Base-by-base conservation (phyloP, 2,888 invertebrate genomes). In the Rutpela maculata region DNA sequence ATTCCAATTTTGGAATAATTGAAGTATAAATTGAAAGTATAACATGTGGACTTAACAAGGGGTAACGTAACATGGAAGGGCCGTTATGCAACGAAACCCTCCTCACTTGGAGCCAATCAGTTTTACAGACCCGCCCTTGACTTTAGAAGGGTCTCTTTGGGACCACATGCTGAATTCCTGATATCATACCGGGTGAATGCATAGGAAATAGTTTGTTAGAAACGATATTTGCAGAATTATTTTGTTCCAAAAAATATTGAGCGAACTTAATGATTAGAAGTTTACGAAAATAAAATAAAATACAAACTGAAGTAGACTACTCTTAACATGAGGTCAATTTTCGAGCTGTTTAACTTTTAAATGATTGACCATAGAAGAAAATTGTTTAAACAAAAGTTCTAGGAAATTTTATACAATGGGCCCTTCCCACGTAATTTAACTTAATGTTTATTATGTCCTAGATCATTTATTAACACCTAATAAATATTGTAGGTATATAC, bases 61-160 rank as follows among this genome's bases (percentile, higher is more conserved):
- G 85, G 82, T 83, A 84, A 82, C 81, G 77, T 78, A 76, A 82
- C 81, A 82, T 76, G 82, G 80, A 84, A 82, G 84, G 84, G 84
- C 84, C 84, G 86, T 85, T 86, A 84, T 85, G 85, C 83, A 86
- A 86, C 84, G 86, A 85, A 86, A 87, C 88, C 88, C 87, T 86
- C 81, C 84, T 81, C 79, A 82, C 82, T 84, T 84, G 82, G 82
- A 84, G 88, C 88, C 88, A 88, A 88, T 88, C 88, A 86, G 82
- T 83, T 85, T 83, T 65, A 72, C 76, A 83, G 87, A 81, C 82
- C 87, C 87, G 87, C 88, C 88, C 88, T 88, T 88, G 88, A 88
- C 88, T 87, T 87, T 69, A 60, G 75, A 78, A 81, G 79, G 81
- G 81, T 75, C 78, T 72, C 76, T 75, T 26, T 26, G 76, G 63